Evolutionary conservation across 2,797 vertebrate species (phyloP).

Genomic region (Hippocampus kuda): DNA sequence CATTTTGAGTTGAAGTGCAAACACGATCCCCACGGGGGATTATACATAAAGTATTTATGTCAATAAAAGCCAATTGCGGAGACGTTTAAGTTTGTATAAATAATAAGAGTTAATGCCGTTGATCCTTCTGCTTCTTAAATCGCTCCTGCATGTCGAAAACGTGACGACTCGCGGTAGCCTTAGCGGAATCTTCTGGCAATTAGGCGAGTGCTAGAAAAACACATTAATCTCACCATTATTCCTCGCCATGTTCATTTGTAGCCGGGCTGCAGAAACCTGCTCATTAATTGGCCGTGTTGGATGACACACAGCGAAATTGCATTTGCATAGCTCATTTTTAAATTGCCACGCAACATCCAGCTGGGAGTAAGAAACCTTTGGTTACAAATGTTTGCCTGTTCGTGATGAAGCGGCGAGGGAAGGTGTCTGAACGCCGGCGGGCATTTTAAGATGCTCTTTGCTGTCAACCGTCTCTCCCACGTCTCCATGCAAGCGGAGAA

Average conservation of each 20-base stretch:
- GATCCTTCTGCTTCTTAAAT: constrained; percentile 39
- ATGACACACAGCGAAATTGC: constrained; percentile 66
- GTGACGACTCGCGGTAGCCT: constrained; percentile 49
- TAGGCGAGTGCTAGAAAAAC: constrained; percentile 69
- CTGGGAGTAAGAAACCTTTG: constrained; percentile 47
- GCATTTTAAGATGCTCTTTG: constrained; percentile 25
- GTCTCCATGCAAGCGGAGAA: constrained; percentile 41
- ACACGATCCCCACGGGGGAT: constrained; percentile 20
- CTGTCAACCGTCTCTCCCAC: constrained; percentile 43
- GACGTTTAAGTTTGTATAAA: constrained; percentile 43
- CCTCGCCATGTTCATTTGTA: constrained; percentile 69
- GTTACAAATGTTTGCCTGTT: constrained; percentile 52
- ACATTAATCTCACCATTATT: constrained; percentile 73
- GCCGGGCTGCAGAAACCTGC: constrained; percentile 59
- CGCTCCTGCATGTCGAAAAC: constrained; percentile 34
- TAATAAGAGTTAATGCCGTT: constrained; percentile 40
- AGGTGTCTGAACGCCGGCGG: constrained; percentile 36
- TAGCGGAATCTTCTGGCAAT: constrained; percentile 64
- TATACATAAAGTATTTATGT: constrained; percentile 10
- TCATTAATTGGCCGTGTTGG: constrained; percentile 71
- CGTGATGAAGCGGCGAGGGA: constrained; percentile 28
- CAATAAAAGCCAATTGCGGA: constrained; percentile 26
- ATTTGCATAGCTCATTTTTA: constrained; percentile 72
- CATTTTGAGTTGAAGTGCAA: constrained; percentile 26
- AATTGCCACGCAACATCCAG: constrained; percentile 62